A percentile compares a stretch with the other conserved stretches of the same genome.
phyloP scores from a whole-genome alignment of 2,113 vertebrate species.

The Electrona antarctica region DNA sequence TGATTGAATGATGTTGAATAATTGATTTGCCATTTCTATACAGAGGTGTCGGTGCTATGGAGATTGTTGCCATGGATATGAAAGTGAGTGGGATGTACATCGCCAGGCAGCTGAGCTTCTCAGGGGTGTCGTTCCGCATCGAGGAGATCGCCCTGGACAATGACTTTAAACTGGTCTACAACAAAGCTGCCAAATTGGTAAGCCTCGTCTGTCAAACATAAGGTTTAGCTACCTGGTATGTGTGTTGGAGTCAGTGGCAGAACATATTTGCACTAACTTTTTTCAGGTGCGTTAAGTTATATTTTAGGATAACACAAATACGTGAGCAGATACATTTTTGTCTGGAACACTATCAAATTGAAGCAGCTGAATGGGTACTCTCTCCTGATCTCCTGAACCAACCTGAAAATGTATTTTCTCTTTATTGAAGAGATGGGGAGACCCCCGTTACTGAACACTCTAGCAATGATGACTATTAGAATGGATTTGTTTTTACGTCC shows the following conservation, averaged over 20 bases:
- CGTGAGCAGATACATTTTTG: not conserved
- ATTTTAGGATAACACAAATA: not conserved
- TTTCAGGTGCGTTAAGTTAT: not conserved
- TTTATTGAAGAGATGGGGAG: too few species aligned
- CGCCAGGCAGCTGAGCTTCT: slow-evolving; percentile 97
- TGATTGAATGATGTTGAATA: slow-evolving; percentile 19
- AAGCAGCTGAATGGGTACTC: too few species aligned
- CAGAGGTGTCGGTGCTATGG: slow-evolving; percentile 98
- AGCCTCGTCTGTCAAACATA: slow-evolving; percentile 41
- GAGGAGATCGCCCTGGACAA: slow-evolving; percentile 92
- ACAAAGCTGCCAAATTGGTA: slow-evolving; percentile 95
- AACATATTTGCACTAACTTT: too few species aligned
- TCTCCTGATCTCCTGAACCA: too few species aligned
- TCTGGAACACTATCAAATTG: not conserved
- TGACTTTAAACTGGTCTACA: slow-evolving; percentile 89
- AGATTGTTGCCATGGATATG: slow-evolving; percentile 99
- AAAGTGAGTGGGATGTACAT: slow-evolving; percentile 99
- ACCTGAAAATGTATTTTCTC: too few species aligned
- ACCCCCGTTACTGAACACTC: too few species aligned
- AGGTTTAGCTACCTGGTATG: not conserved
- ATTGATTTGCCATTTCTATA: slow-evolving; percentile 31
- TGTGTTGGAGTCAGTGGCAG: not conserved
- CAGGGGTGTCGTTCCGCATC: slow-evolving; percentile 93
- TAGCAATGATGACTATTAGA: too few species aligned
- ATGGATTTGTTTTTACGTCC: too few species aligned